phyloP scores from a whole-genome alignment of 2,113 vertebrate species.

The Plestiodon gilberti region DNA sequence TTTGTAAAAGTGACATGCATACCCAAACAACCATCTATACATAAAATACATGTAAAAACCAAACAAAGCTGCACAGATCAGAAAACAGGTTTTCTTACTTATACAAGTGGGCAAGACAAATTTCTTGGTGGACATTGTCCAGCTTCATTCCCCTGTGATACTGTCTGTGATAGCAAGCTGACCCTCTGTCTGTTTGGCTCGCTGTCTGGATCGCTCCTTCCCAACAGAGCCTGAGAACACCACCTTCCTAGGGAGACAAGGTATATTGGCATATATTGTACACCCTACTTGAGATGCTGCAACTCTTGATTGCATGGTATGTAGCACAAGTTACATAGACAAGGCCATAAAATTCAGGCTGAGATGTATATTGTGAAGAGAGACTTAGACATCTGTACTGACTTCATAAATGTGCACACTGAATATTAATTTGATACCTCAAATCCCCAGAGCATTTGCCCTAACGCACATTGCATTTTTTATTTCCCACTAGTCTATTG shows the following conservation, averaged over 20 bases:
- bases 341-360: background rate
- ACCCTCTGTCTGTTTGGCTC: background rate
- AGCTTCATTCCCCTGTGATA: no score
- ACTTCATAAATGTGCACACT: background rate
- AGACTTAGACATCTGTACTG: conserved; percentile 13
- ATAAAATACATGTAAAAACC: no score
- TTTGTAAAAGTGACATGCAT: no score
- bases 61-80: no score
- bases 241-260: no score
- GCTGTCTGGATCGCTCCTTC: background rate
- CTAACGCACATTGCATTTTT: conserved; percentile 1
- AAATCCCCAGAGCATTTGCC: background rate
- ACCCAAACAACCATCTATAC: no score
- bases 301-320: background rate
- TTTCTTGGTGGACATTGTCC: background rate
- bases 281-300: background rate
- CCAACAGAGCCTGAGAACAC: background rate
- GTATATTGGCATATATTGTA: background rate
- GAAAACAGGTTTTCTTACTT: no score
- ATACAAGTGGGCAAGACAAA: background rate
- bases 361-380: background rate
- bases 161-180: background rate
- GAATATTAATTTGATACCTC: conserved; percentile 20
- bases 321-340: background rate
- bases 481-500: conserved; percentile 6